A percentile compares a stretch with the other conserved stretches of the same genome.
These are phyloP conservation scores for Mythimna albipuncta DNA, from an alignment of 2,888 invertebrate genomes.

Conservation along the genomic window DNA sequence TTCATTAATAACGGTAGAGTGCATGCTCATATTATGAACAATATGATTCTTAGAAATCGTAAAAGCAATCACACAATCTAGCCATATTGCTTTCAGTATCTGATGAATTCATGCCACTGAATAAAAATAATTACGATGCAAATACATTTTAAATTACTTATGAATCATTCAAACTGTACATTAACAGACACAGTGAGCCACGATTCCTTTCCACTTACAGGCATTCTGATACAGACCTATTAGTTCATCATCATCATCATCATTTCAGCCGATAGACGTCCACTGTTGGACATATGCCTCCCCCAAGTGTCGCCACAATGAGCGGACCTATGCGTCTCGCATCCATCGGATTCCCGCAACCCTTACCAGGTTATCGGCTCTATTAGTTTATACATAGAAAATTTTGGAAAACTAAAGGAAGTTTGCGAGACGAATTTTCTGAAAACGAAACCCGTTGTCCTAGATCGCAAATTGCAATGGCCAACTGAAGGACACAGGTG, in stretches of 20 bases:
- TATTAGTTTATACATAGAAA: not conserved
- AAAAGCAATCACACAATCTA: slow-evolving; percentile 40
- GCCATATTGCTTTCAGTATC: slow-evolving; percentile 56
- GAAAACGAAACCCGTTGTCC: no score
- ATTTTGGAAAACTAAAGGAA: not conserved
- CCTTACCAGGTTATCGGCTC: no score
- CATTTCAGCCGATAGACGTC: no score
- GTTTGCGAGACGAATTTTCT: no score
- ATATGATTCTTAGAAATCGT: slow-evolving; percentile 46
- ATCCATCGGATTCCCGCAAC: no score
- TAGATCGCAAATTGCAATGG: no score
- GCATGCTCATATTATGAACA: slow-evolving; percentile 23
- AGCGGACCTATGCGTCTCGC: no score
- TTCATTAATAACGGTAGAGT: slow-evolving; percentile 12
- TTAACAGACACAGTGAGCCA: not conserved
- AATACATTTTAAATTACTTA: slow-evolving; percentile 34
- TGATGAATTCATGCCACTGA: slow-evolving; percentile 43
- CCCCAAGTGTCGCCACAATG: no score
- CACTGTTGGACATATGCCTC: no score
- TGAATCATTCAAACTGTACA: slow-evolving; percentile 10
- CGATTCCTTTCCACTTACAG: not conserved
- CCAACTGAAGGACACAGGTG: no score
- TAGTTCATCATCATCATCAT: no score
- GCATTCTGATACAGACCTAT: not conserved
- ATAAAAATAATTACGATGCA: slow-evolving; percentile 42